Evolutionary conservation across 2,888 invertebrate genomes (phyloP).

Genomic region (Gandaritis pyraliata): DNA sequence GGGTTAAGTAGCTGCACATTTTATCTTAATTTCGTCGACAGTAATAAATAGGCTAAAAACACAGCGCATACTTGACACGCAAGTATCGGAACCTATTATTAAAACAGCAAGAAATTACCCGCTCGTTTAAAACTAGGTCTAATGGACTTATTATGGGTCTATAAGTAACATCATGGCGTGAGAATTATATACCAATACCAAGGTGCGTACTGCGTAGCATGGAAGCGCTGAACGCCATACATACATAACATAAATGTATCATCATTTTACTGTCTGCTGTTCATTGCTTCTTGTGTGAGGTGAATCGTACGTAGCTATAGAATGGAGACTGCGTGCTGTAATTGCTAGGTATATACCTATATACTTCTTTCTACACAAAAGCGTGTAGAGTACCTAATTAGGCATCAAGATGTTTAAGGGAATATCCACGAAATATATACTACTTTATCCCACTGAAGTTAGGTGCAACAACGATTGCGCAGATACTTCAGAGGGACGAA

Average conservation of each 20-base stretch:
- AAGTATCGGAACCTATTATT: constrained; percentile 14
- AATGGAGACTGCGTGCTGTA: constrained; percentile 1
- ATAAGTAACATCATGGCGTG: constrained; percentile 3
- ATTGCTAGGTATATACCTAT: neutral
- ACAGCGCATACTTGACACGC: constrained; percentile 16
- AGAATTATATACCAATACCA: neutral
- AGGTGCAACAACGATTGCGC: no score
- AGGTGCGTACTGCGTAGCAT: constrained; percentile 5
- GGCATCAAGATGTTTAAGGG: no score
- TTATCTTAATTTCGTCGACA: constrained; percentile 37
- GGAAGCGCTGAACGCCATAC: constrained; percentile 4
- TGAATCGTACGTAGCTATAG: constrained; percentile 9
- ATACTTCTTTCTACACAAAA: no score
- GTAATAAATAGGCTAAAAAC: constrained; percentile 33
- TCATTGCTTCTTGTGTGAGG: constrained; percentile 11
- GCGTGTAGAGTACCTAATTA: no score
- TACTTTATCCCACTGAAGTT: no score
- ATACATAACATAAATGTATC: constrained; percentile 8
- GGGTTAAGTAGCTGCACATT: constrained; percentile 39
- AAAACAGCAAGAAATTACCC: constrained; percentile 10
- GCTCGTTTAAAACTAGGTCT: constrained; percentile 5
- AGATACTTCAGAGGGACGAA: no score
- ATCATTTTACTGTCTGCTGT: constrained; percentile 7
- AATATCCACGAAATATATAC: no score
- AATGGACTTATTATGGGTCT: neutral